These are phyloP conservation scores for Dascillus cervinus DNA, from an alignment of 2,888 invertebrate species.

Conservation along the genomic window DNA sequence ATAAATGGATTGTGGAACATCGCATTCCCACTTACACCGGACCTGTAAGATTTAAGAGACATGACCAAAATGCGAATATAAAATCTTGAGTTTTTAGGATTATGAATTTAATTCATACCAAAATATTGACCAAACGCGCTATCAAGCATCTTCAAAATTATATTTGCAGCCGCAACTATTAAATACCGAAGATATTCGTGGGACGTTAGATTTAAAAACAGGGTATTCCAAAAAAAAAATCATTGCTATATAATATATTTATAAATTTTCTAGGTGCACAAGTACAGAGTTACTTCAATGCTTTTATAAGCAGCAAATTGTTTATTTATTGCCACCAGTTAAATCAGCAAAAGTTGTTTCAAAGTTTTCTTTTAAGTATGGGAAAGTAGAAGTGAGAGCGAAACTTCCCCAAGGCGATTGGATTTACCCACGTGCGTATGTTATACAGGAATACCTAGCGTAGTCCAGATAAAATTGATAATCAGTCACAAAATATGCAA, in stretches of 20 bases:
- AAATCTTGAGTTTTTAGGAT: constrained; percentile 30
- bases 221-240: constrained; percentile 24
- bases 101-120: constrained; percentile 44
- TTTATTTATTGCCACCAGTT: constrained; percentile 43
- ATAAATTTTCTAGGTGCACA: constrained; percentile 44
- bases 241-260: neutral
- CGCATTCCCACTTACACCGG: constrained; percentile 45
- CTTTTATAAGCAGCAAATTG: constrained; percentile 30
- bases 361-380: constrained; percentile 42
- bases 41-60: constrained; percentile 38
- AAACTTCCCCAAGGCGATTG: constrained; percentile 50
- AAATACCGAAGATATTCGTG: constrained; percentile 26
- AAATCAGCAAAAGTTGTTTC: constrained; percentile 44
- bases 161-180: constrained; percentile 36
- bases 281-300: constrained; percentile 29
- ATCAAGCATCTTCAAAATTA: constrained; percentile 32
- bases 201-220: constrained; percentile 35
- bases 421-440: constrained; percentile 47
- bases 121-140: constrained; percentile 32
- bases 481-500: too few species aligned
- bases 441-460: too few species aligned
- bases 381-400: constrained; percentile 45
- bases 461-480: too few species aligned
- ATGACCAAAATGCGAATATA: too few species aligned
- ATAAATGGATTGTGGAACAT: constrained; percentile 51